phyloP scores from a whole-genome alignment of 2,797 vertebrate genomes.

The Moxostoma hubbsi region DNA sequence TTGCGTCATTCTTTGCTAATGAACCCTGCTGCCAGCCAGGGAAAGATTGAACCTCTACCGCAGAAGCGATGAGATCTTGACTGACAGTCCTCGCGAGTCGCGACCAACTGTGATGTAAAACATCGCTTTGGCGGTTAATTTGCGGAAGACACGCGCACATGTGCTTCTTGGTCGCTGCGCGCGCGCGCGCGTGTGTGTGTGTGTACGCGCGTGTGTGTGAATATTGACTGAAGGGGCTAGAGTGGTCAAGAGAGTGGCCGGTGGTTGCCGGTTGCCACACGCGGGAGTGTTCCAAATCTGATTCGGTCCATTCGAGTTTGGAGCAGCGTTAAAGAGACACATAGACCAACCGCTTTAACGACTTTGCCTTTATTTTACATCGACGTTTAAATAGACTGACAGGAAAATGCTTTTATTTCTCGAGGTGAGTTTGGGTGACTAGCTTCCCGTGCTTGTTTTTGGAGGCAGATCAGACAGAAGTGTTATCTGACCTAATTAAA shows the following conservation, averaged over 20 bases:
- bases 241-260: too few relatives aligned
- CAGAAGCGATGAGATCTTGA: neutral
- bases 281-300: neutral
- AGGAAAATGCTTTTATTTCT: constrained; percentile 21
- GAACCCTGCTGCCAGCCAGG: too few relatives aligned
- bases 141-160: constrained; percentile 26
- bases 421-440: constrained; percentile 25
- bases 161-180: neutral
- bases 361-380: neutral
- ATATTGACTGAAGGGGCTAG: too few relatives aligned
- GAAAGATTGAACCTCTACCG: neutral
- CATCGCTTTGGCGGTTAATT: constrained; percentile 18
- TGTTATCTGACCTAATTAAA: neutral
- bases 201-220: too few relatives aligned
- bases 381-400: neutral
- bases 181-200: too few relatives aligned
- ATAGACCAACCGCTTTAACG: neutral
- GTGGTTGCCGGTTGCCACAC: neutral
- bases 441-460: neutral
- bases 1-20: too few relatives aligned
- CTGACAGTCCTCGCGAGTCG: constrained; percentile 10
- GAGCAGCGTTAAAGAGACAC: neutral
- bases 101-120: constrained; percentile 21
- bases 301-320: neutral
- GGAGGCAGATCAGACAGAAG: neutral